phyloP scores from a whole-genome alignment of 1,140 invertebrate genomes.

The Pseudomyrmex dendroicus region DNA sequence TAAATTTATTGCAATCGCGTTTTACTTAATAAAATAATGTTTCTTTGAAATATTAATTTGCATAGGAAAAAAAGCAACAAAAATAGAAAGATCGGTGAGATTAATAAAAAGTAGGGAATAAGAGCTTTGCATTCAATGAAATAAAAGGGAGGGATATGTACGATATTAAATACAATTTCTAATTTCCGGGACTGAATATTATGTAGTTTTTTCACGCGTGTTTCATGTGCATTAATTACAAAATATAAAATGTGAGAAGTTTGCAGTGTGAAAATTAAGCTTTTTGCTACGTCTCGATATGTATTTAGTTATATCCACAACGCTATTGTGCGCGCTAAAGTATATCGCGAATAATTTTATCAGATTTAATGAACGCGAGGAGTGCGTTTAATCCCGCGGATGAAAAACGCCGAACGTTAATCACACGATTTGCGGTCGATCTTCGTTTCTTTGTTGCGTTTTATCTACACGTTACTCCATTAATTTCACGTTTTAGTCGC shows the following conservation, averaged over 20 bases:
- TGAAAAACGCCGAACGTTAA: conserved; percentile 37
- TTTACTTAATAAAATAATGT: too few relatives aligned
- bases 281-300: not conserved
- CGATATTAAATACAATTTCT: conserved; percentile 7
- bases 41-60: too few relatives aligned
- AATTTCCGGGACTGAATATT: not conserved
- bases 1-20: too few relatives aligned
- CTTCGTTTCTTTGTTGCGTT: conserved; percentile 24
- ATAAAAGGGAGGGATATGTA: too few relatives aligned
- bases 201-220: not conserved
- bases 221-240: not conserved
- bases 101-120: too few relatives aligned
- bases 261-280: not conserved
- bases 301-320: conserved; percentile 6
- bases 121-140: too few relatives aligned
- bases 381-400: conserved; percentile 24
- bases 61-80: too few relatives aligned
- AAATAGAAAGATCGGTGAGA: too few relatives aligned
- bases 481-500: conserved; percentile 20
- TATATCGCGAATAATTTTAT: conserved; percentile 25
- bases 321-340: not conserved
- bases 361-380: conserved; percentile 28
- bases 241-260: conserved; percentile 4
- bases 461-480: conserved; percentile 31
- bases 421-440: conserved; percentile 40